Evolutionary conservation across 2,797 vertebrate genomes (phyloP), one percentile per base, ranked within the genome.

Genomic region (Microcaecilia unicolor): DNA sequence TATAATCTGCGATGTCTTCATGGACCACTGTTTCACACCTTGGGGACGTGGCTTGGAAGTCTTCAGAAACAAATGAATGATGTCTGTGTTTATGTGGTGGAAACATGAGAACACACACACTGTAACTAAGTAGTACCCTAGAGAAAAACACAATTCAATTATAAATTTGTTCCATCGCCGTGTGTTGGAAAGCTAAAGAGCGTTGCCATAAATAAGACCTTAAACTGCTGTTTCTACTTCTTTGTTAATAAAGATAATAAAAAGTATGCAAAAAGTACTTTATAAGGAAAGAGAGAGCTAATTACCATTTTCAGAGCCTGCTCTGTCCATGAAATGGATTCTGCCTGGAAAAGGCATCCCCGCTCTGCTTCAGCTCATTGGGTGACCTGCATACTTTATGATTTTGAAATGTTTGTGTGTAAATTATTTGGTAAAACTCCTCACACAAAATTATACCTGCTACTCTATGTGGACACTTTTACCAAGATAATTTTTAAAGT

Each of bases 51-150:
- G 58, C 41, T 54, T 64, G 61, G 48, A 52, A 71, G 68, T 62
- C 67, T 61, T 64, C 45, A 61, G 60, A 61, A 67, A 48, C 58
- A 63, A n/a, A 55, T 71, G 39, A 55, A 54, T 58, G 48, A 40
- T 60, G 67, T 67, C 66, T 72, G 62, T 70, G 45, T 73, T 76
- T 70, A 67, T 73, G 49, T 50, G 58, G 47, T 64, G 42, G 65
- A 72, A 76, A 65, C 53, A 66, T 55, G 54, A 67, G 64, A 74
- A 76, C 72, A 68, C 52, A 61, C 64, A 64, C 67, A 74, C 72
- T 73, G 54, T n/a, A n/a, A 72, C 61, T 72, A 72, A 69, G 55
- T n/a, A 45, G 29, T 46, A n/a, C 61, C 55, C 67, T 27, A 52
- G 59, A 69, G 64, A 55, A 71, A 65, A 67, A 52, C 54, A 58